Evolutionary conservation across 2,888 invertebrate genomes (phyloP).

Genomic region (Dasysyrphus tricinctus): DNA sequence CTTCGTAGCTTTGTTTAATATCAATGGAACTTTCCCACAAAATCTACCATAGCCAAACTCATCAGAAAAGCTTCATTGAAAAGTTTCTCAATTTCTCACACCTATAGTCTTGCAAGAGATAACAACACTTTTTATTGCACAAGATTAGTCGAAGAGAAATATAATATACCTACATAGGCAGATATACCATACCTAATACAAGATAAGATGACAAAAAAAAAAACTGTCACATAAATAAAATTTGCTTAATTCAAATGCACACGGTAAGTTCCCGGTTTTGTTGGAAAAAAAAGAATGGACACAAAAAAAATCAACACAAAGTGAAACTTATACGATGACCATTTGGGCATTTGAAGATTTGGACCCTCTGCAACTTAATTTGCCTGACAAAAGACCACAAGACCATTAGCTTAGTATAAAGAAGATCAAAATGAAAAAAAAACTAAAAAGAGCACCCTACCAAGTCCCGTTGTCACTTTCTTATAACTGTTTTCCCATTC

Average conservation of each 20-base stretch:
- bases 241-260: constrained; percentile 59
- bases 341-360: constrained; percentile 18
- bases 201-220: constrained; percentile 16
- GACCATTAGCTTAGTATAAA: constrained; percentile 12
- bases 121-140: constrained; percentile 38
- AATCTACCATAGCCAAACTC: neutral
- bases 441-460: constrained; percentile 39
- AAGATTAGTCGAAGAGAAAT: constrained; percentile 23
- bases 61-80: neutral
- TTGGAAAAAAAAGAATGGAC: neutral
- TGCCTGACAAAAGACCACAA: constrained; percentile 64
- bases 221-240: constrained; percentile 69
- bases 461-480: constrained; percentile 76
- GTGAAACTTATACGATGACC: constrained; percentile 67
- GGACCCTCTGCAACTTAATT: constrained; percentile 63
- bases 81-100: constrained; percentile 35
- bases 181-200: neutral
- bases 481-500: constrained; percentile 73
- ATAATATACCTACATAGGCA: neutral
- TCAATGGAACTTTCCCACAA: constrained; percentile 15
- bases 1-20: neutral
- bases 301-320: constrained; percentile 16
- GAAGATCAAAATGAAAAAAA: constrained; percentile 15
- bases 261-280: constrained; percentile 43
- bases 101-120: constrained; percentile 23